phyloP scores from a whole-genome alignment of 2,797 vertebrate genomes.

The Naso thynnoides region DNA sequence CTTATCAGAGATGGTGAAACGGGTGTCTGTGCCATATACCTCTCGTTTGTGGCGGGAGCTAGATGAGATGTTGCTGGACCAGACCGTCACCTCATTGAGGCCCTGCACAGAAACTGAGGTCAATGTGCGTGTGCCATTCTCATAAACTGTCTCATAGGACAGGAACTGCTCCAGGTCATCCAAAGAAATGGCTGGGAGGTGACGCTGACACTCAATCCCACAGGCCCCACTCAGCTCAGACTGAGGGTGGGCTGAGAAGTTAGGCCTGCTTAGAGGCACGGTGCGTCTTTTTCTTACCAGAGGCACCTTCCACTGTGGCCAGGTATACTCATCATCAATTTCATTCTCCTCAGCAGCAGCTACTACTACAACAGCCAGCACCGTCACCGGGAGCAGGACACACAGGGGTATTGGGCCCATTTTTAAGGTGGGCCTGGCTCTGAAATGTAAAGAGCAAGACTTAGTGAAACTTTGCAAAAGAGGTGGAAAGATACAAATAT shows the following conservation, averaged over 20 bases:
- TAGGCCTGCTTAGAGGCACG: constrained; percentile 87
- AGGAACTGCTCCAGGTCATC: constrained; percentile 90
- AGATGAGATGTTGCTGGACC: constrained; percentile 59
- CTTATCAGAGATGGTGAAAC: constrained; percentile 95
- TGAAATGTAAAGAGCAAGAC: constrained; percentile 71
- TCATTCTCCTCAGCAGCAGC: constrained; percentile 76
- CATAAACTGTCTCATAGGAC: constrained; percentile 96
- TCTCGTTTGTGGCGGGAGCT: constrained; percentile 88
- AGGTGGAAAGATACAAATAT: not conserved
- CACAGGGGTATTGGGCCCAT: constrained; percentile 89
- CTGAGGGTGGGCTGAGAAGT: constrained; percentile 88
- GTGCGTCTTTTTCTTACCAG: constrained; percentile 89
- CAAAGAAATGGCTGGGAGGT: constrained; percentile 85
- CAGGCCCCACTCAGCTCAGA: constrained; percentile 86
- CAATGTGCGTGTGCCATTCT: constrained; percentile 92
- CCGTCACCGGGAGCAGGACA: constrained; percentile 83
- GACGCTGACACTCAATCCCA: constrained; percentile 93
- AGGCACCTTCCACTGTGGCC: constrained; percentile 91
- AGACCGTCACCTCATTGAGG: constrained; percentile 47
- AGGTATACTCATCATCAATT: constrained; percentile 87
- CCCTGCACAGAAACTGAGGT: constrained; percentile 86
- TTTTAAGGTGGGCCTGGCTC: constrained; percentile 81
- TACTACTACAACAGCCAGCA: constrained; percentile 77
- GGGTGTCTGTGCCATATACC: constrained; percentile 93
- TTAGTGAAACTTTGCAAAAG: not conserved